Evolutionary conservation across 2,888 invertebrate genomes (phyloP).

Genomic region (Neocrepidodera transversa): DNA sequence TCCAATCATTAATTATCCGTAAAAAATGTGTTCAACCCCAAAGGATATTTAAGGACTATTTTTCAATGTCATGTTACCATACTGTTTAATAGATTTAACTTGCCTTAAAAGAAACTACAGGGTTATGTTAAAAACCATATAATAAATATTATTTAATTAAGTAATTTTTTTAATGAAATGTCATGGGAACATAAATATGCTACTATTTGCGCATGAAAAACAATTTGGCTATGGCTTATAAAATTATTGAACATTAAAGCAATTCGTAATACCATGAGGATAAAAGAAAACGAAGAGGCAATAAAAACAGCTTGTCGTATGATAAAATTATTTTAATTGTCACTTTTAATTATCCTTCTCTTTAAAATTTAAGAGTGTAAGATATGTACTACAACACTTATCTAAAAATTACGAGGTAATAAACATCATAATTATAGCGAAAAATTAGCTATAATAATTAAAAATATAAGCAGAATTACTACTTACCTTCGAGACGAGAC

Average conservation of each 20-base stretch:
- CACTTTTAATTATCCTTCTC: background rate
- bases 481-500: background rate
- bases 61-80: constrained; percentile 17
- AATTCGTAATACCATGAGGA: too few species aligned
- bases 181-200: too few species aligned
- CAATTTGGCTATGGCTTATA: too few species aligned
- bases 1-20: constrained; percentile 18
- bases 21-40: constrained; percentile 17
- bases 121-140: background rate
- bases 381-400: background rate
- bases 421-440: background rate
- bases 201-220: too few species aligned
- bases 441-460: background rate
- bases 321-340: background rate
- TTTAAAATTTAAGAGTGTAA: too few species aligned
- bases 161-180: too few species aligned
- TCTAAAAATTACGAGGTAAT: background rate
- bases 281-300: too few species aligned
- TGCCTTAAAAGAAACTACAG: background rate
- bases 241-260: too few species aligned
- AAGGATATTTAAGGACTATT: constrained; percentile 13
- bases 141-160: too few species aligned
- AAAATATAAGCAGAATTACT: constrained; percentile 9
- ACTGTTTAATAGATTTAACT: constrained; percentile 10
- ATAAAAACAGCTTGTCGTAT: background rate